Percentiles rank a stretch among this genome's conserved stretches.
Conservation (phyloP, 2,797 vertebrate genomes). For the Helarctos malayanus region DNA sequence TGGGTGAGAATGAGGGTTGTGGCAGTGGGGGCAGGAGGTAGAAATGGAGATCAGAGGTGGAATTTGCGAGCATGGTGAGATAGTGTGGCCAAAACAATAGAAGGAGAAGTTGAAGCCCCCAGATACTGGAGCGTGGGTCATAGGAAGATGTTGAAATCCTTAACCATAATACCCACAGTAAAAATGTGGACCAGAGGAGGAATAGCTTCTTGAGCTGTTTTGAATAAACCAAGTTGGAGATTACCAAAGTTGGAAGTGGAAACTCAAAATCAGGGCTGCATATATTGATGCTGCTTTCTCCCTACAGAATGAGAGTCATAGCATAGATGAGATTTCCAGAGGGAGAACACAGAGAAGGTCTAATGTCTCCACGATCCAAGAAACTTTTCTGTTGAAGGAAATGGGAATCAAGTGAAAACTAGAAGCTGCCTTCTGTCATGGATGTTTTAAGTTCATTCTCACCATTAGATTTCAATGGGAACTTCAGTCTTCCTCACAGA, state of each 20-base stretch:
- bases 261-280: neutral
- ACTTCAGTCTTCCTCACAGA: neutral
- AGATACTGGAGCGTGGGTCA: neutral
- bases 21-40: neutral
- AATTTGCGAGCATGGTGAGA: neutral
- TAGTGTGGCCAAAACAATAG: neutral
- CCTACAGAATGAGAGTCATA: neutral
- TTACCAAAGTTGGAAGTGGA: neutral
- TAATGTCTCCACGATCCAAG: neutral
- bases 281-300: neutral
- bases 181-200: neutral
- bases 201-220: neutral
- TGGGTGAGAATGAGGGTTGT: neutral
- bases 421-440: neutral
- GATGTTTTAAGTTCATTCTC: neutral
- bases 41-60: neutral
- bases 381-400: neutral
- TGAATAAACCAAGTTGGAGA: neutral
- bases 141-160: neutral
- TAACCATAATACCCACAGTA: neutral
- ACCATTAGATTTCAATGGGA: neutral
- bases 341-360: neutral
- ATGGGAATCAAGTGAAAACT: neutral
- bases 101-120: neutral
- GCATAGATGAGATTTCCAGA: neutral